These are phyloP conservation scores for Metopia argyrocephala DNA, from an alignment of 2,888 invertebrate genomes.

Conservation along the genomic window DNA sequence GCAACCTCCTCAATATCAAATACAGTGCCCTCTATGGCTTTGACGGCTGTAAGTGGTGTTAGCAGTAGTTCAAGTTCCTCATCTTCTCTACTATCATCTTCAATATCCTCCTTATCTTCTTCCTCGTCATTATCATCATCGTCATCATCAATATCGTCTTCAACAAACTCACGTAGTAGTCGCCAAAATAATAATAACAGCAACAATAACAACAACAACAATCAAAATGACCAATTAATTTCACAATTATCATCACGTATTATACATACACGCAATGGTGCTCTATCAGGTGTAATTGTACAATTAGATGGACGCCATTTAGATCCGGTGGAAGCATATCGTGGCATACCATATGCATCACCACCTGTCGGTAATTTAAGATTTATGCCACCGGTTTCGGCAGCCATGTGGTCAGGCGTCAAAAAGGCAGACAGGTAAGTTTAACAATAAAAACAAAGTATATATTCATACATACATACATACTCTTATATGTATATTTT, in stretches of 20 bases:
- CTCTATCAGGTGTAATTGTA: slow-evolving; percentile 90
- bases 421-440: slow-evolving; percentile 87
- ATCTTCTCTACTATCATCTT: slow-evolving; percentile 51
- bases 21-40: slow-evolving; percentile 50
- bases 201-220: slow-evolving; percentile 68
- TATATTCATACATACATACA: neutral
- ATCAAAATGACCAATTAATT: slow-evolving; percentile 77
- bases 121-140: slow-evolving; percentile 52
- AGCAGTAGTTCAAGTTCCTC: slow-evolving; percentile 65
- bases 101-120: slow-evolving; percentile 52
- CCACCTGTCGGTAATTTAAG: slow-evolving; percentile 92
- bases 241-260: slow-evolving; percentile 87
- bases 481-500: no score
- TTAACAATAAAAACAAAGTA: no score
- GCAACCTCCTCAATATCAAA: slow-evolving; percentile 40
- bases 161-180: slow-evolving; percentile 58
- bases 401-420: slow-evolving; percentile 94
- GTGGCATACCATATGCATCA: slow-evolving; percentile 96
- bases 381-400: slow-evolving; percentile 97
- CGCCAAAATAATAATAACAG: slow-evolving; percentile 65
- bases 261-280: slow-evolving; percentile 92
- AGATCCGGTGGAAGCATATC: slow-evolving; percentile 94
- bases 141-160: slow-evolving; percentile 44
- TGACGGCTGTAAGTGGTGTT: slow-evolving; percentile 30
- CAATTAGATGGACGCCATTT: slow-evolving; percentile 89